phyloP scores from a whole-genome alignment of 2,113 vertebrate genomes.

The Cyphomyrus plagiostoma region DNA sequence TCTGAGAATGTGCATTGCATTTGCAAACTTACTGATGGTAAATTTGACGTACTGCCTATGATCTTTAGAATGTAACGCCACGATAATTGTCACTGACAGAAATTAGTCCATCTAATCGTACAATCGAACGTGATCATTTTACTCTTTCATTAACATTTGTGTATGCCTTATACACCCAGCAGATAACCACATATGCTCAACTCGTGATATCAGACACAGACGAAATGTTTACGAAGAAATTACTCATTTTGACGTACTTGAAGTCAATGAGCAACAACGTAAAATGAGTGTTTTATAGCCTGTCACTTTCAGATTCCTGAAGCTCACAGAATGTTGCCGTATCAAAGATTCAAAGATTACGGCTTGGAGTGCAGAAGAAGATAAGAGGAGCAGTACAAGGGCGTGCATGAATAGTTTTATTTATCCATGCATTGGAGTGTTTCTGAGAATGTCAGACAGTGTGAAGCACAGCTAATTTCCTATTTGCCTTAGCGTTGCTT shows the following conservation, averaged over 20 bases:
- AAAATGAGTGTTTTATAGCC: conserved; percentile 29
- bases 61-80: not conserved
- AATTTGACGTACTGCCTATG: not conserved
- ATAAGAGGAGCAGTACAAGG: not conserved
- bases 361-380: not conserved
- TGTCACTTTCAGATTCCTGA: conserved; percentile 19
- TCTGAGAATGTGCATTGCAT: not conserved
- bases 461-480: not conserved
- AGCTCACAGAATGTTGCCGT: not conserved
- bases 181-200: conserved; percentile 41
- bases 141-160: not conserved
- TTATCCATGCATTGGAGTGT: not conserved
- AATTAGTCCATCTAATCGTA: not conserved
- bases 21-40: not conserved
- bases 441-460: not conserved
- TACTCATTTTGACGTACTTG: conserved; percentile 44
- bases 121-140: not conserved
- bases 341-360: not conserved
- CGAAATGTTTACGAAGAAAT: conserved; percentile 38
- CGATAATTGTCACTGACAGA: not conserved
- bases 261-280: conserved; percentile 37
- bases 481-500: not conserved
- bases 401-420: not conserved
- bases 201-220: conserved; percentile 44
- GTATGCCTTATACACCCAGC: conserved; percentile 22